Conservation (phyloP, 2,113 vertebrate genomes). For the Antechinus flavipes region DNA sequence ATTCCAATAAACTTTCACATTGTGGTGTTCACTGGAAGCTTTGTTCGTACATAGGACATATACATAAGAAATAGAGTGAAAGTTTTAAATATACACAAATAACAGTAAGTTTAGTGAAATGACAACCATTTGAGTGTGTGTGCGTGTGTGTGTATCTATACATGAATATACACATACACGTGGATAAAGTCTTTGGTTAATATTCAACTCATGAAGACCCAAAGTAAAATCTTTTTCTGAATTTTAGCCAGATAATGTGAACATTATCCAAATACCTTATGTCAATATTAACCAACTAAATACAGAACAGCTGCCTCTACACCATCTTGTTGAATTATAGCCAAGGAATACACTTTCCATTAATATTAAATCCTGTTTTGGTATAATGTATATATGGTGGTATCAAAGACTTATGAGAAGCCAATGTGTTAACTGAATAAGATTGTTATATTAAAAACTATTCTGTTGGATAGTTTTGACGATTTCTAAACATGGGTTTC, state of each 20-base stretch:
- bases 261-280: neutral
- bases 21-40: neutral
- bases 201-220: neutral
- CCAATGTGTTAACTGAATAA: neutral
- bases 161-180: neutral
- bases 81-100: neutral
- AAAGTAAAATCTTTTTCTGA: neutral
- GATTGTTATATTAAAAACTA: neutral
- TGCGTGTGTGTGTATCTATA: neutral
- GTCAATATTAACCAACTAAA: neutral
- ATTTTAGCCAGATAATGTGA: neutral
- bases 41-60: neutral
- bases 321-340: neutral
- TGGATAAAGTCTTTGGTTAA: neutral
- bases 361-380: neutral
- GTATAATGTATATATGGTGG: neutral
- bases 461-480: neutral
- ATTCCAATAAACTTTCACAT: neutral
- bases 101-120: neutral
- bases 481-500: neutral
- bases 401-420: neutral
- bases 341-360: neutral
- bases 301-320: neutral
- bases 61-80: neutral
- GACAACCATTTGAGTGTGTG: neutral